Evolutionary conservation across 2,113 vertebrate species (phyloP).

Genomic region (Pedionomus torquatus): DNA sequence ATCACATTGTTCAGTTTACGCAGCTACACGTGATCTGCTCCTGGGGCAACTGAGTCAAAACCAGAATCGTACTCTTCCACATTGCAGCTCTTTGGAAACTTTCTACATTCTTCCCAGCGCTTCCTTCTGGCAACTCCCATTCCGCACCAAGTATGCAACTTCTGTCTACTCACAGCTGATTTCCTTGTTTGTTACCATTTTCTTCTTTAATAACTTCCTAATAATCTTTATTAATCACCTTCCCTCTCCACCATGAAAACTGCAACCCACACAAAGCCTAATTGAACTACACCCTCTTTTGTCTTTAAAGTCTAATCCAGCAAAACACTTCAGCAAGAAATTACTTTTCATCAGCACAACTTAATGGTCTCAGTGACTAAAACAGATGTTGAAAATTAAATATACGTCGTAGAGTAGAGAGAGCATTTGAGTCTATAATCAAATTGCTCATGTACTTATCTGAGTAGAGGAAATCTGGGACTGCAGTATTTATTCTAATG

Average conservation of each 20-base stretch:
- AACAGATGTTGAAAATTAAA: neutral
- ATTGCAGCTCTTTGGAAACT: neutral
- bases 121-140: neutral
- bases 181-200: neutral
- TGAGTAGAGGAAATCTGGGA: neutral
- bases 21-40: accelerated
- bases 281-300: neutral
- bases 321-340: slow-evolving; percentile 46
- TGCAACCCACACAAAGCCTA: neutral
- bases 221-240: neutral
- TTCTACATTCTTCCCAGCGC: neutral
- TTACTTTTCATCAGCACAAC: neutral
- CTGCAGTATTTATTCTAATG: neutral
- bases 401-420: neutral
- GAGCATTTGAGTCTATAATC: neutral
- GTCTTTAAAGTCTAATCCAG: neutral
- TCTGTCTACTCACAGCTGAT: neutral
- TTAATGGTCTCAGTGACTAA: neutral
- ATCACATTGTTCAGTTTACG: accelerated
- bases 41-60: neutral
- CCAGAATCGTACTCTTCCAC: neutral
- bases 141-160: neutral
- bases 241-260: neutral
- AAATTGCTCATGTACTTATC: neutral
- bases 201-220: neutral